Conservation (phyloP, 1,140 invertebrate species). For the Pachypeltis micranthus region DNA sequence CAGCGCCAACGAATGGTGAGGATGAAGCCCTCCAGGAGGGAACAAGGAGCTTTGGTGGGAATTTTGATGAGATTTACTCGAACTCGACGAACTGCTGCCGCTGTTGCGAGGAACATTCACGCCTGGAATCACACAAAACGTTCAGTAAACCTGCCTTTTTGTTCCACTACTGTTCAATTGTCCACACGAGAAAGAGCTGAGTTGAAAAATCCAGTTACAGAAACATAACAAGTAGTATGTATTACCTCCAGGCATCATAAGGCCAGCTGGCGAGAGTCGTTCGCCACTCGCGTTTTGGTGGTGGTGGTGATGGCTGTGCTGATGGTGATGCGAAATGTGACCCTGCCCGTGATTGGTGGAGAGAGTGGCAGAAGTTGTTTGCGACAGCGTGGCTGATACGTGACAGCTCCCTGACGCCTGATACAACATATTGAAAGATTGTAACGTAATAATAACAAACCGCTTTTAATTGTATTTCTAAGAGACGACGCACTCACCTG, state of each 20-base stretch:
- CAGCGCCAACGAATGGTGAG: conserved; percentile 15
- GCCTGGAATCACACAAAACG: not conserved
- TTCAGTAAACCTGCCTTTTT: no score
- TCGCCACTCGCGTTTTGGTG: conserved; percentile 28
- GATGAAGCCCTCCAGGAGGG: conserved; percentile 12
- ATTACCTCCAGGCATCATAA: conserved; percentile 15
- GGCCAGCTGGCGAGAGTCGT: conserved; percentile 20
- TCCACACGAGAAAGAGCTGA: no score
- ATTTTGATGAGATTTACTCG: conserved; percentile 8
- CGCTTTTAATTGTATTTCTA: conserved; percentile 11
- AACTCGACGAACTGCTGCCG: conserved; percentile 19
- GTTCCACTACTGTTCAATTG: no score
- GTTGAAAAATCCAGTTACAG: no score
- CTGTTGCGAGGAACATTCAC: conserved; percentile 29
- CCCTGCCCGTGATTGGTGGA: conserved; percentile 36
- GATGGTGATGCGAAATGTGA: conserved; percentile 36
- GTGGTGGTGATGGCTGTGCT: conserved; percentile 35
- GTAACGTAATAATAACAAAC: not conserved
- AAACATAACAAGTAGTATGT: conserved; percentile 29
- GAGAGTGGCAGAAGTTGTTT: conserved; percentile 31
- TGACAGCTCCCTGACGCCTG: conserved; percentile 32
- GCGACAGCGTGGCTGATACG: conserved; percentile 29
- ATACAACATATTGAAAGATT: conserved; percentile 24
- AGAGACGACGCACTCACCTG: conserved; percentile 28
- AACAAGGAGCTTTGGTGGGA: conserved; percentile 8